A percentile compares a stretch with the other conserved stretches of the same genome.
These are phyloP conservation scores for Calidris pygmaea DNA, from an alignment of 2,113 vertebrate species.

Conservation along the genomic window DNA sequence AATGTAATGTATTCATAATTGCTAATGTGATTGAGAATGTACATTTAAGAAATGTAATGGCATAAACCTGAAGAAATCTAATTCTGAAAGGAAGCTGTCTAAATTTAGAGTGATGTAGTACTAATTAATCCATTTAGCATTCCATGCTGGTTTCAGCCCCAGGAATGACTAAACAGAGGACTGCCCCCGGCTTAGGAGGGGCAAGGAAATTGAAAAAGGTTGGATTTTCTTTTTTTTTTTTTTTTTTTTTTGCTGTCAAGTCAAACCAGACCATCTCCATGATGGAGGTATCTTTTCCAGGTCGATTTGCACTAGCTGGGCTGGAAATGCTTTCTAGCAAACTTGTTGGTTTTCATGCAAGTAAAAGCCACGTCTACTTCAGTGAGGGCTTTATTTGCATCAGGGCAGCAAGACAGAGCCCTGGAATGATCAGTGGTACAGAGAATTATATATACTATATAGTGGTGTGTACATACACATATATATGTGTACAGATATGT, in stretches of 20 bases:
- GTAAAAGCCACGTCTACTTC: neutral
- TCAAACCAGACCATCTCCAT: neutral
- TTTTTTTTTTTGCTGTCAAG: neutral
- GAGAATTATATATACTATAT: neutral
- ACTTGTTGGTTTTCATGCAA: neutral
- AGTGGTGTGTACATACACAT: neutral
- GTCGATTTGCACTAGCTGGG: neutral
- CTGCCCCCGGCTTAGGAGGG: neutral
- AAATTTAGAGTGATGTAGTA: constrained; percentile 68
- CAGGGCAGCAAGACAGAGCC: neutral
- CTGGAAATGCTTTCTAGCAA: neutral
- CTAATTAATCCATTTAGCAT: constrained; percentile 71
- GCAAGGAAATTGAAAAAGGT: neutral
- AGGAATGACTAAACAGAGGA: constrained; percentile 49
- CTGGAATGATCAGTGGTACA: neutral
- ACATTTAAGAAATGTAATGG: constrained; percentile 68
- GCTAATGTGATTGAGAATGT: constrained; percentile 68
- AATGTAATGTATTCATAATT: constrained; percentile 68
- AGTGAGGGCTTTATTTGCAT: neutral
- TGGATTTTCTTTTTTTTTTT: neutral
- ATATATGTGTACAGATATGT: no score
- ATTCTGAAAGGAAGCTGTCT: constrained; percentile 71
- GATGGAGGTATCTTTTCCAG: neutral
- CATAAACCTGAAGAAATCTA: constrained; percentile 68
- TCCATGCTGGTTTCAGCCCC: constrained; percentile 48